Base-by-base conservation (phyloP, 1,140 invertebrate genomes). In the Phortica variegata region DNA sequence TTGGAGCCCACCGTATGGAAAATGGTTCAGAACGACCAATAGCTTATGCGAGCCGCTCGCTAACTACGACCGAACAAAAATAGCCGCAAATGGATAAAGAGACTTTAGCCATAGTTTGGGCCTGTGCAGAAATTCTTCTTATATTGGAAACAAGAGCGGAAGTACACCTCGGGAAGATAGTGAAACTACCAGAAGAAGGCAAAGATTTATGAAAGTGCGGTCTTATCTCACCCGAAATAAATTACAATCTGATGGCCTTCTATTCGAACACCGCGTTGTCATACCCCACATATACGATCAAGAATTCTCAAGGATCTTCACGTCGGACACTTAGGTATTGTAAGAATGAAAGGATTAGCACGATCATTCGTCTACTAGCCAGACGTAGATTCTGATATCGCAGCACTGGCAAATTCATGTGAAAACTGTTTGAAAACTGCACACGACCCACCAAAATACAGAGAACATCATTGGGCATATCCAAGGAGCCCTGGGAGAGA, bases 31-130 rank as follows among this genome's bases (percentile, higher is more conserved):
- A 77, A 51, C 51, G 52, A 52, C 78, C 78, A 3, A 72, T 82
- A 16, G 72, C 69, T 5, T 81, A 77, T 62, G 73, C 71, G 3
- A 79, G 75, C 0, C 38, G 77, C 45, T 69, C 68, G 2, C 46
- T 83, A 13, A 65, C 56, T 15, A 20, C 47, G 20, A 58, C 77
- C 13, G 79, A 83, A 60, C 58, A 54, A 44, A 76, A 77, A 37
- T 79, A 78, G 45, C 33, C 60, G 16, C 68, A 79, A 43, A 73
- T 78, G 16, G 79, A 83, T 37, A 76, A 77, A 45, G 79, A 82
- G 62, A 77, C 58, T 2, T 54, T 78, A 2, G 61, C 66, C 4
- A 70, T 81, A 13, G 45, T 79, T 13, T 77, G 60, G 52, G 73
- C n/a, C 54, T 8, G 56, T 76, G 1, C 49, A 68, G 33, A 71